Conservation (phyloP, 2,888 invertebrate genomes). For the Lymantria monacha region DNA sequence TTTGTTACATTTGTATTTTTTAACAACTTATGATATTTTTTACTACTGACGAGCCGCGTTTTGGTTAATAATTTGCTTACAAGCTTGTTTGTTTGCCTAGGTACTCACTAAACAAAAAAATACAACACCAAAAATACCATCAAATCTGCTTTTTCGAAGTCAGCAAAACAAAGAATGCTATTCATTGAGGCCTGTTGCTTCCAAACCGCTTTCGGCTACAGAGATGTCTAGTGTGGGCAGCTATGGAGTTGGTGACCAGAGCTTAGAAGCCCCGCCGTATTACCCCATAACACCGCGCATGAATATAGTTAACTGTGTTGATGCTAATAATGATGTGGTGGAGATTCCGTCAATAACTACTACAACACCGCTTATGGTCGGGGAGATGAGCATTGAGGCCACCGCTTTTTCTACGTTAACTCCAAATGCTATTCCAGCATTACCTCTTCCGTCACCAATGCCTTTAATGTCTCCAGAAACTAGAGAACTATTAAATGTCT, state of each 20-base stretch:
- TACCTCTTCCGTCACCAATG: neutral
- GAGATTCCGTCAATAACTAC: conserved; percentile 2
- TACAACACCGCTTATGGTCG: neutral
- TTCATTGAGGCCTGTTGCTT: conserved; percentile 8
- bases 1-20: too few relatives aligned
- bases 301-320: conserved; percentile 3
- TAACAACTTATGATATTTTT: too few relatives aligned
- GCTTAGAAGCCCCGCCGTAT: conserved; percentile 9
- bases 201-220: conserved; percentile 5
- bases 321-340: conserved; percentile 1
- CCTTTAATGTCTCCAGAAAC: conserved; percentile 10
- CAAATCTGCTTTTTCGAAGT: conserved; percentile 9
- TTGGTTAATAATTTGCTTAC: too few relatives aligned
- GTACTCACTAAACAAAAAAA: neutral
- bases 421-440: conserved; percentile 1
- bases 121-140: conserved; percentile 1
- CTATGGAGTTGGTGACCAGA: conserved; percentile 5
- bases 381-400: conserved; percentile 3
- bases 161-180: conserved; percentile 8
- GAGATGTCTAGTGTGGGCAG: neutral
- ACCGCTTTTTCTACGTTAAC: conserved; percentile 3
- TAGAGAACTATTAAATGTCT: conserved; percentile 4
- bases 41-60: too few relatives aligned
- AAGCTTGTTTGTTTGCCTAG: too few relatives aligned
- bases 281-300: conserved; percentile 7